Evolutionary conservation across 2,113 vertebrate genomes (phyloP), one percentile per base, ranked within the genome.

Genomic region (Sprattus sprattus): DNA sequence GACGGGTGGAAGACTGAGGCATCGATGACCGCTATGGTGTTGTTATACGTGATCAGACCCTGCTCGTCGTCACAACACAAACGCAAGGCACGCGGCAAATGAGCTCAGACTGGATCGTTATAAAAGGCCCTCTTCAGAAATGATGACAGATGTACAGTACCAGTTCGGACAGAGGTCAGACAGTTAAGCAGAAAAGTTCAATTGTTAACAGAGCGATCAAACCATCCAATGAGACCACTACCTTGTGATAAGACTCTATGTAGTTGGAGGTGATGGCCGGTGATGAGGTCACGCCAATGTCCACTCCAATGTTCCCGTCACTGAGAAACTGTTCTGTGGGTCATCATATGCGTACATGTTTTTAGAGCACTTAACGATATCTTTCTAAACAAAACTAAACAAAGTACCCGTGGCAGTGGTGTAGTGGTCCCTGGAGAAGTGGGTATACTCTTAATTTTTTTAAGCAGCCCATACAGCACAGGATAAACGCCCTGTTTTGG

Each of bases 181-280:
- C 39, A 39, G 39, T 39, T 39, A 39, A 39, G 39, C 39, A 39
- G 39, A 39, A 39, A 39, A 39, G 39, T 39, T 39, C 39, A 39
- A 2, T 39, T 39, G 39, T 39, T 39, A 39, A 39, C 39, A 39
- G 39, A 39, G 39, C 39, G 39, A 39, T 39, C 39, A 39, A 39
- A 39, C 39, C 39, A 39, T 39, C 39, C 39, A 39, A 39, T 39
- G 39, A 39, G 39, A 39, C 71, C 71, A 39, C 6, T 57, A 97
- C 97, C 96, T 96, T 97, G 92, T 98, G 97, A 50, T 97, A 93
- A 0, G 97, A 96, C 87, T 98, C 97, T 0, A 98, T 86, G 87
- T 97, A 96, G 88, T 94, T 95, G 2, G 93, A 89, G 71, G 93
- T 95, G 87, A 97, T 94, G 45, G 94, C 89, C 0, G 97, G 95